Percentiles rank a stretch among this genome's conserved stretches.
phyloP scores from a whole-genome alignment of 2,113 vertebrate species.

The Uria aalge region DNA sequence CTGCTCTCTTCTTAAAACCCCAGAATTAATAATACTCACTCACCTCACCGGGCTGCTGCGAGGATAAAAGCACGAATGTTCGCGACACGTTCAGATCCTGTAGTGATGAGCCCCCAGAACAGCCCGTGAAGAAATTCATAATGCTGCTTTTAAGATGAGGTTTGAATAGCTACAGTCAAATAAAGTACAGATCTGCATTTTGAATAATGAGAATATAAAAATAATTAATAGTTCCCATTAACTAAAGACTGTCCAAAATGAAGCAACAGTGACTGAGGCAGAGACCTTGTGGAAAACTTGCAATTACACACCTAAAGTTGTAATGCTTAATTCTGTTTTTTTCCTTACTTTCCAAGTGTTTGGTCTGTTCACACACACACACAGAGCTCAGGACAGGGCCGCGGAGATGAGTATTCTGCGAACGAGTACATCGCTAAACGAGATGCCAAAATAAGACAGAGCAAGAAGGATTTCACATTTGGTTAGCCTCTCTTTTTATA shows the following conservation, averaged over 20 bases:
- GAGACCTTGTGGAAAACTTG: background rate
- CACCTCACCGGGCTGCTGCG: background rate
- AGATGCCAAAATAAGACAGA: background rate
- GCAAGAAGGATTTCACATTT: background rate
- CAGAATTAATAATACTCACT: background rate
- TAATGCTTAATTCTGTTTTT: fast-evolving
- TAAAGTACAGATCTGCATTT: background rate
- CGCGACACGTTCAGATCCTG: background rate
- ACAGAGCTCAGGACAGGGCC: background rate
- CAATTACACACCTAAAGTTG: background rate
- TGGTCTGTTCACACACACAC: too few species aligned
- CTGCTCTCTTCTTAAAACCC: background rate
- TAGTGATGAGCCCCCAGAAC: background rate
- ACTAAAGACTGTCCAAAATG: background rate
- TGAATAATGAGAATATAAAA: background rate
- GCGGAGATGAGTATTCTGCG: fast-evolving
- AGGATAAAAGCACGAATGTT: background rate
- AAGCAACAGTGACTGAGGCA: background rate
- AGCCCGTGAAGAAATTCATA: background rate
- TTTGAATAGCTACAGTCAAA: background rate
- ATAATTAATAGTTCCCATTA: background rate
- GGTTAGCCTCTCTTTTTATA: background rate
- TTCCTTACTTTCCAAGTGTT: background rate
- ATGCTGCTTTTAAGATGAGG: background rate
- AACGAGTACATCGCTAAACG: background rate